Base-by-base conservation (phyloP, 2,797 vertebrate species). In the Bradypodion pumilum region DNA sequence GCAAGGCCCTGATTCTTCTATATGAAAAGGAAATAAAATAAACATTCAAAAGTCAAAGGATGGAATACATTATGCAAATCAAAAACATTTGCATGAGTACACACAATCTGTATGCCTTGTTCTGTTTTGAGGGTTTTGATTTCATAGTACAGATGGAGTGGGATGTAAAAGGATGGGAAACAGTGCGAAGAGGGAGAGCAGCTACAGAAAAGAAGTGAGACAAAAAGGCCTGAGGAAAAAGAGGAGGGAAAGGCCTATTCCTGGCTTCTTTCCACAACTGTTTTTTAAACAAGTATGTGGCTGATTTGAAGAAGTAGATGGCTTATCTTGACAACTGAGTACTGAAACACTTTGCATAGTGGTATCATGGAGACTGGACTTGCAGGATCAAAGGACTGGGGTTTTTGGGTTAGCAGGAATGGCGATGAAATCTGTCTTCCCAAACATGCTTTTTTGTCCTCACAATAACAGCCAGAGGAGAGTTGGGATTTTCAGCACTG, bases 61-160 rank as follows among this genome's bases (percentile, higher is more conserved):
- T 65, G 27, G 42, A 79, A 73, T 52, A 78, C 44, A 79, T 73
- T 65, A 65, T 40, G 32, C 68, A 73, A 72, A 52, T 73, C 76
- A 37, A 32, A n/a, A 59, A 49, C 7, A 49, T 37, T 40, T 40
- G 35, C 19, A n/a, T 77, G 74, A 44, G 59, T 42, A 27, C n/a
- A 21, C 19, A 25, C 32, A 46, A 72, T 37, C 75, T 72, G 56
- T 59, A 73, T 25, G 25, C 32, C 59, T 2, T 63, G 2, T 62
- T 78, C 56, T 40, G 68, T 23, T 78, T 27, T 63, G 74, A 32
- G 35, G 12, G 35, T 23, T 62, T 72, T 19, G 52, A 40, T 46
- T 65, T 37, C 25, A n/a, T 15, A 40, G 65, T 10, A 29, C 32
- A 10, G 37, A 40, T 25, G 46, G 32, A 52, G 29, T 23, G 65